Base-by-base conservation (phyloP, 2,888 invertebrate genomes). In the Azorinus chamasolen region DNA sequence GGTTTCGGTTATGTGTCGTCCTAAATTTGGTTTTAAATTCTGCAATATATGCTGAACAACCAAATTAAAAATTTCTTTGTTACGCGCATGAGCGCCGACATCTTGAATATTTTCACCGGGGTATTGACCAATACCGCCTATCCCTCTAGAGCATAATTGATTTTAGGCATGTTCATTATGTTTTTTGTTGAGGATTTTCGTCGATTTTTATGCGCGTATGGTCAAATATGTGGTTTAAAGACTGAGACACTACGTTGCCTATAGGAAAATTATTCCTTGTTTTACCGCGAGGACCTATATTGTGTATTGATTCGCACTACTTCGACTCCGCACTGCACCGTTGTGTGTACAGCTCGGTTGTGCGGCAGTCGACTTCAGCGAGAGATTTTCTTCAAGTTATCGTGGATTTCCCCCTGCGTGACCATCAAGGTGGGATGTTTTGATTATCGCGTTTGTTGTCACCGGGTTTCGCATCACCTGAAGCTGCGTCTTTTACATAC, bases 111-210 rank as follows among this genome's bases (percentile, higher is more conserved):
- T 83, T 80, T 68, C 78, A 76, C 81, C 86, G 85, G 82, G 86
- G 73, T 79, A 87, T 84, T 87, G 84, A 73, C 66, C 86, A 87
- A 89, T 89, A 81, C 81, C 72, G 58, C 54, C 55, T 69, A 89
- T 85, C 91, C 91, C 91, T 90, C 88, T 91, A 86, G 87, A 77
- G 82, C 74, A 79, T 80, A 89, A 89, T 91, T 87, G 83, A 83
- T 73, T 79, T 85, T 84, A 83, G 88, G 90, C 90, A 89, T 88
- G 90, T 88, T 90, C 90, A 91, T 91, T 89, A 91, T 91, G 90
- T 87, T 89, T 91, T 91, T 91, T 91, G 90, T 89, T 88, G 87
- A 83, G 83, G 86, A 85, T 85, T 87, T 88, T 89, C 85, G 83
- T 71, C 87, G 87, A 89, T 87, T 87, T 80, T 87, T 85, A 81